Percentiles rank a stretch among this genome's conserved stretches.
Evolutionary conservation across 1,140 invertebrate species (phyloP).

Genomic region (Neodiprion lecontei): DNA sequence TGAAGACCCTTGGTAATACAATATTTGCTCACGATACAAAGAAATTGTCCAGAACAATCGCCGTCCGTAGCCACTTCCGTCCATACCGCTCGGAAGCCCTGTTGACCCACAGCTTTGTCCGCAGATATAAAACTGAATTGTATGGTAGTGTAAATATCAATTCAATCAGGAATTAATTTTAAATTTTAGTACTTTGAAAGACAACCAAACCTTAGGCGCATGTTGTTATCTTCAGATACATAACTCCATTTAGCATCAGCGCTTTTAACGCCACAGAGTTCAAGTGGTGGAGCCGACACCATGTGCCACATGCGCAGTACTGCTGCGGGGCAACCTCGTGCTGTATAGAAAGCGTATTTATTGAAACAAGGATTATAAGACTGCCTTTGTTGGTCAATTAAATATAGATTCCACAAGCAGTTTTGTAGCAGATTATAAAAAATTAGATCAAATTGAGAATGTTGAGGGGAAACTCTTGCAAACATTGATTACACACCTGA

Average conservation of each 20-base stretch:
- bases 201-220: conserved; percentile 77
- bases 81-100: conserved; percentile 89
- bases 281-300: conserved; percentile 74
- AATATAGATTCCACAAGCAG: neutral
- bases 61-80: conserved; percentile 77
- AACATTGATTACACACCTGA: conserved; percentile 65
- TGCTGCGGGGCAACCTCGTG: conserved; percentile 87
- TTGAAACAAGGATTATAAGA: neutral
- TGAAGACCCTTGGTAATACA: conserved; percentile 81
- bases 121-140: conserved; percentile 79
- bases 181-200: neutral
- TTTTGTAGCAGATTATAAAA: conserved; percentile 15
- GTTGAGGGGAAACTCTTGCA: too few relatives aligned
- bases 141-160: conserved; percentile 30
- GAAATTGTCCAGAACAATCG: conserved; percentile 67
- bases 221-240: conserved; percentile 82
- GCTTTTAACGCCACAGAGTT: conserved; percentile 87
- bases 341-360: conserved; percentile 59
- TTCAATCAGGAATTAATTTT: neutral
- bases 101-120: conserved; percentile 79
- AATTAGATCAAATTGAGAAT: neutral
- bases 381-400: neutral
- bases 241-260: conserved; percentile 78
- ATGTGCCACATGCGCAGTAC: conserved; percentile 88
- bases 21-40: conserved; percentile 72